Evolutionary conservation across 2,113 vertebrate species (phyloP), one percentile per base, ranked within the genome.

Genomic region (Grammomys dolichurus): DNA sequence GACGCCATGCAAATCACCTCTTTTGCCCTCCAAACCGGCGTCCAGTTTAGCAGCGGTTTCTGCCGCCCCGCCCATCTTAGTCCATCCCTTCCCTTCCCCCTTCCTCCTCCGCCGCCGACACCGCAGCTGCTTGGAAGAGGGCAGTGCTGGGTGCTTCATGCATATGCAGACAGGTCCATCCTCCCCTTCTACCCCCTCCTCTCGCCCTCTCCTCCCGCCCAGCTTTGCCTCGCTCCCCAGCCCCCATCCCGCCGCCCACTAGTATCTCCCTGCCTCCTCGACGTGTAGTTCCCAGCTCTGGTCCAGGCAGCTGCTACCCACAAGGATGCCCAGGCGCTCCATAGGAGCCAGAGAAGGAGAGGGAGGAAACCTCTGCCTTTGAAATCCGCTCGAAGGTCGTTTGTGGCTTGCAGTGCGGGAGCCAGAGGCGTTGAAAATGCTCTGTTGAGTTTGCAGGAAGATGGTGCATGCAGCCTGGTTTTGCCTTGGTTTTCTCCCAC

Each of bases 1-100:
- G 82, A 51, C 58, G 85, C 94, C 94, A 98, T 97, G 98, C 98
- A 97, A 97, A 98, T 97, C 92, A 85, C 87, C 93, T 76, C 82
- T 92, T 93, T 78, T 4, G 77, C 81, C 67, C 81, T 19, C 54
- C 56, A 67, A 48, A 54, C 78, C 65, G 3, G 1, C 5, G 19
- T 7, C 46, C 19, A 0, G 81, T 4, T 46, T 1, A 0, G 76
- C 7, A 0, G 67, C 46, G 0, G 70, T 73, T 36, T 48, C 7
- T 0, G 76, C 31, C 5, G 31, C 85, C 89, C 77, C 51, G 54
- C 91, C 95, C 85, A 28, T 70, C 20, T 11, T 1, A 60, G 56
- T 54, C 80, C 20, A 12, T 7, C 46, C 72, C 36, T 63, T 3
- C 31, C 58, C 77, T 28, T 11, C 5, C 54, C 56, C 40, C 40